Evolutionary conservation across 2,888 invertebrate genomes (phyloP), one percentile per base, ranked within the genome.

Genomic region (Leptopilina syphax): DNA sequence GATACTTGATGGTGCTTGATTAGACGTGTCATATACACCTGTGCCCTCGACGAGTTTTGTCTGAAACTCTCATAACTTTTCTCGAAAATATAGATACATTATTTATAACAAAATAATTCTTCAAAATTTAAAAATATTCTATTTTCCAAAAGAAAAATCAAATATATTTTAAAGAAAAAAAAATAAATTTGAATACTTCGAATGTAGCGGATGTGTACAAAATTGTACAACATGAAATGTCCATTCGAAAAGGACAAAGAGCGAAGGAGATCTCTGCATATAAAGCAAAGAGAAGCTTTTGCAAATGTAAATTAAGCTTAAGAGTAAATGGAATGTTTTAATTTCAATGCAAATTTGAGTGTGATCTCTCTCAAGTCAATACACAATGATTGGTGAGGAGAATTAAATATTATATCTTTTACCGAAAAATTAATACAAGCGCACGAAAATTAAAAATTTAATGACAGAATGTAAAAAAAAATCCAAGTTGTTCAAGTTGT

Each of bases 321-420:
- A 70, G 82, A 83, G 82, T 86, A 83, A 88, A 85, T 82, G 82
- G 82, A 84, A 85, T 85, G 88, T 87, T 87, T 88, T 88, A 85
- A 85, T 86, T 87, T 86, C 85, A 83, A 88, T 88, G 86, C 85
- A 86, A 88, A 88, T 86, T 81, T 76, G 50, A 60, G 76, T 50
- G 68, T 24, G 34, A 34, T 34, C 34, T 34, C 34, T 68, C 44
- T 13, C 24, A 27, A 24, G 50, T 70, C 50, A 50, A 70, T 50
- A 50, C 13, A 70, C 50, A 70, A 70, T 50, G 24, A 50, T 4
- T 3, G 4, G 3, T 1, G 50, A 24, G 13, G 27, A 24, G 27
- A 50, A 70, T 24, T 44, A 70, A 24, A 50, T 68, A 47, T 47
- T 18, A 34, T 34, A 3, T 34, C 4, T 50, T 24, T 9, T 24